Percentiles rank a stretch among this genome's conserved stretches.
Evolutionary conservation across 2,797 vertebrate genomes (phyloP).

Genomic region (Sylvilagus floridanus): DNA sequence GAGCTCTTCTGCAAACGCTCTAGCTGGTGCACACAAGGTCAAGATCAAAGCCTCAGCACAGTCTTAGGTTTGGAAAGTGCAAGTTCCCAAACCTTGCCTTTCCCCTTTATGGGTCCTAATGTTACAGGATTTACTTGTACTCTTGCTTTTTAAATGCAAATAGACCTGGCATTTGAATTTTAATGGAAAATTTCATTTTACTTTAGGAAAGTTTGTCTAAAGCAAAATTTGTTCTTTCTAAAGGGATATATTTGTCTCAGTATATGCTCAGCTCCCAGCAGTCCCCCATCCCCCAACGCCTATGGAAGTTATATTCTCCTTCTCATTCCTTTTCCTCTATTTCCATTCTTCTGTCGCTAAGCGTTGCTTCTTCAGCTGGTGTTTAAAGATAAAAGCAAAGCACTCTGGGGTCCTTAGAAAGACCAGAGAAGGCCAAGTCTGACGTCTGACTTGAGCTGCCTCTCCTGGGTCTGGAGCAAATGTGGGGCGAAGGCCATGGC

Average conservation of each 20-base stretch:
- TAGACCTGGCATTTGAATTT: not conserved
- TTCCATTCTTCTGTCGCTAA: not conserved
- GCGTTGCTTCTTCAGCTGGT: not conserved
- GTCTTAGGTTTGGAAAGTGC: conserved; percentile 71
- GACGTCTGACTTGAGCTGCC: not conserved
- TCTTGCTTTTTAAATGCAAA: conserved; percentile 49
- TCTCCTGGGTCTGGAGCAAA: not conserved
- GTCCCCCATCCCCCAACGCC: not conserved
- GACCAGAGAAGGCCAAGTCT: not conserved
- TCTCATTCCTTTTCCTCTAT: not conserved
- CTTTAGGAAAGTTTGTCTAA: not conserved
- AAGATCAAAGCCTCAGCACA: conserved; percentile 78
- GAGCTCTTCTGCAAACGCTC: conserved; percentile 58
- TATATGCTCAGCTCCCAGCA: not conserved
- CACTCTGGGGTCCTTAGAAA: not conserved
- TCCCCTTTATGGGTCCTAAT: not conserved
- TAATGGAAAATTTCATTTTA: not conserved
- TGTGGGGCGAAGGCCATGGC: not conserved
- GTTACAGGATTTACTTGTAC: not conserved
- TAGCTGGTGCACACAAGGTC: conserved; percentile 55
- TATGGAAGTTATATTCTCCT: not conserved
- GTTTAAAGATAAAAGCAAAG: not conserved
- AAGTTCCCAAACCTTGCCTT: conserved; percentile 32
- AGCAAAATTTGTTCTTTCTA: conserved; percentile 36
- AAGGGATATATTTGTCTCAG: not conserved